Evolutionary conservation across 2,797 vertebrate genomes (phyloP), one percentile per base, ranked within the genome.

Genomic region (Melanotaenia parkinsoni): DNA sequence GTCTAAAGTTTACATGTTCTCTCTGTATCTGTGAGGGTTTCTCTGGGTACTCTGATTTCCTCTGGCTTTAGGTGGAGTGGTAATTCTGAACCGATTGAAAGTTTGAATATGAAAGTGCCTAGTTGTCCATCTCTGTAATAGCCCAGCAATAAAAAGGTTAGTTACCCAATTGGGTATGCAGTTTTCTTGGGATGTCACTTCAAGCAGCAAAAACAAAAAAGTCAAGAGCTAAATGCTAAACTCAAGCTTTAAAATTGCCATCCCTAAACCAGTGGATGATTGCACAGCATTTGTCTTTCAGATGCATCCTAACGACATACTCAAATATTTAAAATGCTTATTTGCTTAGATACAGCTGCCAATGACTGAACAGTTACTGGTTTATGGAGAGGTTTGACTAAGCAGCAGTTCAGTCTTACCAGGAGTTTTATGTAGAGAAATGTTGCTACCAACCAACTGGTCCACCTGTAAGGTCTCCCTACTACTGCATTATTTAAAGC

Each of bases 401-500:
- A 16, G 16, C 16, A 43, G 14, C 13, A 43, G 4, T 18, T 16
- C 40, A 43, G 4, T 43, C 40, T 43, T 16, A 43, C 40, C 45
- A 47, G 45, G 1, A n/a, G 45, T 47, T 47, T n/a, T 47, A 2
- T 18, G n/a, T 50, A 50, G 45, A 50, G 20, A 18, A 50, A 8
- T n/a, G n/a, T 22, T 9, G 45, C 45, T 22, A 22, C 20, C 45
- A 47, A 47, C 20, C 20, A 1, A 20, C 18, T 47, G 45, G 18
- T n/a, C 20, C 45, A 45, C 14, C 18, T 47, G 43, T 33, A 51
- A 43, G 7, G 47, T 38, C 32, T 50, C 37, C 20, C 12, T 30
- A 28, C 60, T 13, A 38, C 35, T 14, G 12, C 22, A 40, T 10
- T 63, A 58, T 62, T 64, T 26, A 58, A 57, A 65, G 59, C 24